These are phyloP conservation scores for Epizoanthus rinbou DNA, from an alignment of 92 coral and sea anemone species.

Conservation along the genomic window DNA sequence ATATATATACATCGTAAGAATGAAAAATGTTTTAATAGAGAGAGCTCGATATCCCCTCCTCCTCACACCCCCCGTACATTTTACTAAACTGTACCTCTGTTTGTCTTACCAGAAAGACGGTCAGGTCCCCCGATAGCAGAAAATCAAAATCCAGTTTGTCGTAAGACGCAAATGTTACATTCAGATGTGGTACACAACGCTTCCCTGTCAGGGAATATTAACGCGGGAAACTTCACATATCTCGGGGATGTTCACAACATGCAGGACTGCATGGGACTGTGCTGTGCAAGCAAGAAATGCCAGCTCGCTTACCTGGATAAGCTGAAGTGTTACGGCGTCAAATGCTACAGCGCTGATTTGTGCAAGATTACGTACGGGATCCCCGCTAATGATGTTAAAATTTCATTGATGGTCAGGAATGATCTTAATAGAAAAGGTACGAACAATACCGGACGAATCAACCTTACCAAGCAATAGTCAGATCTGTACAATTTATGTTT, in stretches of 20 bases:
- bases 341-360: constrained; percentile 82
- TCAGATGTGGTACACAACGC: constrained; percentile 94
- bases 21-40: too few species aligned
- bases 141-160: constrained; percentile 95
- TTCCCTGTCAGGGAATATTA: constrained; percentile 70
- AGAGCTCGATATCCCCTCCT: too few species aligned
- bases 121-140: constrained; percentile 90
- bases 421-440: constrained; percentile 90
- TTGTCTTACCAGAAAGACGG: constrained; percentile 58
- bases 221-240: constrained; percentile 87
- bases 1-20: too few species aligned
- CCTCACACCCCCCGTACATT: neutral
- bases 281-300: constrained; percentile 88
- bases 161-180: constrained; percentile 90
- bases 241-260: constrained; percentile 89
- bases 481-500: too few species aligned
- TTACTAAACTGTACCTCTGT: neutral
- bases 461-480: too few species aligned
- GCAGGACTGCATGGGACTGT: constrained; percentile 96
- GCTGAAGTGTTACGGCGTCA: constrained; percentile 87
- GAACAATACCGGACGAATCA: neutral
- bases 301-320: constrained; percentile 95
- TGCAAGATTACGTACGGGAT: constrained; percentile 84
- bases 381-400: constrained; percentile 87
- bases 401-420: constrained; percentile 97